These are phyloP conservation scores for Zoanthus gigantus DNA, from an alignment of 92 coral and sea anemone species.

Conservation along the genomic window DNA sequence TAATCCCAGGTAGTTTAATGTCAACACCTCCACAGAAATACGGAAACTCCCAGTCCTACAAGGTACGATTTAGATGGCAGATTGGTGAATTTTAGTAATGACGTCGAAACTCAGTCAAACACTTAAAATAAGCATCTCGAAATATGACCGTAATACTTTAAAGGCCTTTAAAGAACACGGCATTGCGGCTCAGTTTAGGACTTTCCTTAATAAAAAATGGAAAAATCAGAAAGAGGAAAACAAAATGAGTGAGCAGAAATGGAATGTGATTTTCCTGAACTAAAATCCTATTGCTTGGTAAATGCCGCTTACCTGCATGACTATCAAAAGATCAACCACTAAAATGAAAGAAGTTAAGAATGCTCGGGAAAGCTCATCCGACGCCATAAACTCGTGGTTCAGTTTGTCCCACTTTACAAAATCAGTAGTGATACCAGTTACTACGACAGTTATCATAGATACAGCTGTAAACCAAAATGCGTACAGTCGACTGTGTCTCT, in stretches of 20 bases:
- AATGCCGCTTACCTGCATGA: slow-evolving; percentile 71
- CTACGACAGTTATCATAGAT: slow-evolving; percentile 78
- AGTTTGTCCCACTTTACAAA: slow-evolving; percentile 85
- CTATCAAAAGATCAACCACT: slow-evolving; percentile 80
- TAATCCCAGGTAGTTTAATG: slow-evolving; percentile 82
- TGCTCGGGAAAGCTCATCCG: slow-evolving; percentile 81
- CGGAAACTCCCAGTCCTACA: slow-evolving; percentile 90
- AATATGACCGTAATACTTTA: too few species aligned
- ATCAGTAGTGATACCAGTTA: slow-evolving; percentile 81
- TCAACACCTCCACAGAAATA: slow-evolving; percentile 85
- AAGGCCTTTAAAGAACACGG: too few species aligned
- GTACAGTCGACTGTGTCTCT: slow-evolving; percentile 76
- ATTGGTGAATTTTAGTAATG: background rate
- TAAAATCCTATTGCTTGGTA: background rate
- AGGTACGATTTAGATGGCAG: background rate
- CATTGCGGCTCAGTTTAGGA: too few species aligned
- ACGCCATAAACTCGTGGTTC: slow-evolving; percentile 81
- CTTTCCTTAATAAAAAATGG: too few species aligned
- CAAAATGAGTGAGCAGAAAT: too few species aligned
- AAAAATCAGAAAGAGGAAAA: too few species aligned
- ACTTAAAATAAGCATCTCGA: too few species aligned
- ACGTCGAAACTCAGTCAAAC: background rate
- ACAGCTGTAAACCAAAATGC: slow-evolving; percentile 81
- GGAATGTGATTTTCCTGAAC: too few species aligned
- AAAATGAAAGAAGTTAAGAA: slow-evolving; percentile 83